These are phyloP conservation scores for Hypocryptadius cinnamomeus DNA, from an alignment of 2,113 vertebrate species.

Conservation along the genomic window DNA sequence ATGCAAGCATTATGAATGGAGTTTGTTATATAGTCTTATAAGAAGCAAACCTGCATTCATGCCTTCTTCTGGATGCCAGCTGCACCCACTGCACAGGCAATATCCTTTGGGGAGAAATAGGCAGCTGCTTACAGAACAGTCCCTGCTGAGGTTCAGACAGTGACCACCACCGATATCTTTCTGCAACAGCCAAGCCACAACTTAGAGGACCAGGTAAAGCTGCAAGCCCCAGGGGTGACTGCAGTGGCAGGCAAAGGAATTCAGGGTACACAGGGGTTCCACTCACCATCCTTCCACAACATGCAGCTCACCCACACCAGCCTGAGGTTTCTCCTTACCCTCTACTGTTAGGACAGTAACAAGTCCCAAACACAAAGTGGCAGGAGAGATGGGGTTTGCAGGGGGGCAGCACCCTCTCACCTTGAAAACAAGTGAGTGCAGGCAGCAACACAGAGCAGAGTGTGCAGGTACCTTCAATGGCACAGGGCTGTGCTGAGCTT, in stretches of 20 bases:
- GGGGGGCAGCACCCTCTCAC: not conserved
- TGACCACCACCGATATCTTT: not conserved
- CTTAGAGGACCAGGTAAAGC: not conserved
- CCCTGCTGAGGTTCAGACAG: not conserved
- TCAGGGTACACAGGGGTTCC: not conserved
- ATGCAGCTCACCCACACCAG: not conserved
- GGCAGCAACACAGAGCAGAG: rapidly evolving
- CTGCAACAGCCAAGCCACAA: not conserved
- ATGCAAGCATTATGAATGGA: not conserved
- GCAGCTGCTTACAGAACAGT: not conserved
- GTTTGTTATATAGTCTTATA: not conserved
- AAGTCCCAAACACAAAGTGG: not conserved
- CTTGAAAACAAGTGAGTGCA: not conserved
- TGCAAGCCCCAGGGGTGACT: not conserved
- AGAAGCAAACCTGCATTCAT: not conserved
- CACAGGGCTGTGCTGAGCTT: not conserved
- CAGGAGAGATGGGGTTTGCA: not conserved
- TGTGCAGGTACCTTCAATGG: not conserved
- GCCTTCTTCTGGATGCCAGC: not conserved
- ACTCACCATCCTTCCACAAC: not conserved
- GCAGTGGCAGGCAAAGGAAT: not conserved
- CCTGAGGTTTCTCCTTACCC: not conserved
- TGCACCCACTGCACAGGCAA: not conserved
- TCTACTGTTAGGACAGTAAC: not conserved
- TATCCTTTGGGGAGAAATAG: not conserved